phyloP scores from a whole-genome alignment of 2,113 vertebrate genomes.

The Dendrocopos noguchii region DNA sequence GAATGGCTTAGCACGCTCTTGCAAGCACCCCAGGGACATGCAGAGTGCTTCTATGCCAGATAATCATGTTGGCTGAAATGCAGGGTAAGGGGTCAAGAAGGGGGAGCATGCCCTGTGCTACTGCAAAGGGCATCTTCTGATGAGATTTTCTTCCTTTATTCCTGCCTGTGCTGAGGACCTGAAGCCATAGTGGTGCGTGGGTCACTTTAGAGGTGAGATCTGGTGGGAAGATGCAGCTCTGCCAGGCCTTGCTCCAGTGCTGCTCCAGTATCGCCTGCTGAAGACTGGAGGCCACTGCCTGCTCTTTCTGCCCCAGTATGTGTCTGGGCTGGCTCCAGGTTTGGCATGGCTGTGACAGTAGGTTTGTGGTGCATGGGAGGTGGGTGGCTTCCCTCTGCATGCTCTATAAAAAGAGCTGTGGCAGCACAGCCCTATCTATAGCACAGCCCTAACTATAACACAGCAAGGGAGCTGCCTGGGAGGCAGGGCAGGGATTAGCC shows the following conservation, averaged over 20 bases:
- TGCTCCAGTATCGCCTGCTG: background rate
- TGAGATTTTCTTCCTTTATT: background rate
- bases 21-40: background rate
- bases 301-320: background rate
- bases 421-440: constrained; percentile 42
- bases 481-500: background rate
- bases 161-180: background rate
- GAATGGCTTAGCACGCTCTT: background rate
- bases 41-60: background rate
- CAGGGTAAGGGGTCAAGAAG: background rate
- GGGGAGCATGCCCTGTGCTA: background rate
- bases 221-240: background rate
- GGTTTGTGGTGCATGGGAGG: background rate
- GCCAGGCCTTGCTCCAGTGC: background rate
- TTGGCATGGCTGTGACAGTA: fast-evolving
- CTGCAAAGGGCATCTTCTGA: fast-evolving
- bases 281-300: background rate
- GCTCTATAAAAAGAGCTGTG: constrained; percentile 40
- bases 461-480: background rate
- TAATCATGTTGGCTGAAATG: background rate
- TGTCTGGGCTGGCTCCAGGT: background rate
- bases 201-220: background rate
- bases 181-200: background rate
- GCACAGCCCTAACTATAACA: constrained; percentile 43
- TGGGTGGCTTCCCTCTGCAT: background rate